These are phyloP conservation scores for Chaetodon trifascialis DNA, from an alignment of 2,113 vertebrate genomes.

Conservation along the genomic window DNA sequence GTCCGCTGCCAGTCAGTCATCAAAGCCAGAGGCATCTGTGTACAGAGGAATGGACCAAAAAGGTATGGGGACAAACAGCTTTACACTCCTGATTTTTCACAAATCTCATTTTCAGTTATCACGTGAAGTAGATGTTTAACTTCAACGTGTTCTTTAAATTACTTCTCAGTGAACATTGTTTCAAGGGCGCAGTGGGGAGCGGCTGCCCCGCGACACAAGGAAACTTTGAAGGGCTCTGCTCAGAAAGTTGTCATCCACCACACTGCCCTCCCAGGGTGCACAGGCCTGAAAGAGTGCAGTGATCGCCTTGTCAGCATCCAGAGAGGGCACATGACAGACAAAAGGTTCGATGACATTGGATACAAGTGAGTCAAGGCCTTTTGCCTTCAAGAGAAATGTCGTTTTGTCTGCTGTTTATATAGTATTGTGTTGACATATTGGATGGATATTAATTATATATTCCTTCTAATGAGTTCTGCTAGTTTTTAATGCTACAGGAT, in stretches of 20 bases:
- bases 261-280: constrained; percentile 71
- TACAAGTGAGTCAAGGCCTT: constrained; percentile 81
- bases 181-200: constrained; percentile 76
- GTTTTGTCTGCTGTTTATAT: not conserved
- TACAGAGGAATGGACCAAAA: constrained; percentile 32
- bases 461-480: not conserved
- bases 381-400: not conserved
- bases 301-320: constrained; percentile 70
- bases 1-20: not conserved
- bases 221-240: constrained; percentile 52
- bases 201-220: constrained; percentile 37
- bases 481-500: not conserved
- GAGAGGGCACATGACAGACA: constrained; percentile 71
- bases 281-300: constrained; percentile 38
- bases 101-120: not conserved
- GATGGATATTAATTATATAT: not conserved
- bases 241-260: constrained; percentile 79
- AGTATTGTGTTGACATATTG: not conserved
- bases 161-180: constrained; percentile 56
- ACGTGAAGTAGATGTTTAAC: not conserved
- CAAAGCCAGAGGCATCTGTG: not conserved
- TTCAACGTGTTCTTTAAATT: not conserved
- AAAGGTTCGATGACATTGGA: constrained; percentile 82
- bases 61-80: constrained; percentile 45
- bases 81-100: not conserved